Evolutionary conservation across 2,888 invertebrate genomes (phyloP), one percentile per base, ranked within the genome.

Genomic region (Drosophila neoperkinsi): DNA sequence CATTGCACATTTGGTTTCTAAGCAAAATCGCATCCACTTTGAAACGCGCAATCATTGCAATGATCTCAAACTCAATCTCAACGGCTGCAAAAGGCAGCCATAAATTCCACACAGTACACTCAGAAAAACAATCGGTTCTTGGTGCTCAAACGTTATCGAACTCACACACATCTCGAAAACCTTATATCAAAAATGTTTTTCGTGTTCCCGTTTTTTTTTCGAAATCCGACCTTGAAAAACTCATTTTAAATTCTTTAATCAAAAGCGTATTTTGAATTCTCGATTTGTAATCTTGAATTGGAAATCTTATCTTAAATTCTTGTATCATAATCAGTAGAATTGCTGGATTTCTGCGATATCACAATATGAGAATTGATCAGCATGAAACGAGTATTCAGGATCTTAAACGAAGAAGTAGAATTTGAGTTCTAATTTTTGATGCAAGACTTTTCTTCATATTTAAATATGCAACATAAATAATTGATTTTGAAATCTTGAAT

Each of bases 81-180:
- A 65, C 62, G 70, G 73, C 75, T 66, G 68, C 83, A 77, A 79
- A 88, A 88, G 88, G 81, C 75, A 67, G 65, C 71, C 58, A 88
- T 74, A 68, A 79, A 79, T 83, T 73, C 74, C 58, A 43, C 16
- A 21, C 16, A 18, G 18, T 18, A 34, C 59, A 38, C 43, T 33
- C 6, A 46, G 31, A 25, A 55, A 38, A 36, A 36, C 7, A 4
- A 7, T 2, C 4, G 1, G 34, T 1, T 34, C 3, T 34, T 18
- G 18, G 13, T 49, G 49, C 9, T 38, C 9, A n/a, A 38, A 9
- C 3, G 18, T 13, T 21, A 13, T 43, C 21, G 13, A 13, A 21
- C 7, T 13, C 13, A 43, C 7, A 7, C 1, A 43, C 3, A 21
- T 11, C 1, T 21, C 2, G 7, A 46, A 46, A 46, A 21, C 7